Evolutionary conservation across 2,113 vertebrate species (phyloP), one percentile per base, ranked within the genome.

Genomic region (Calidris pygmaea): DNA sequence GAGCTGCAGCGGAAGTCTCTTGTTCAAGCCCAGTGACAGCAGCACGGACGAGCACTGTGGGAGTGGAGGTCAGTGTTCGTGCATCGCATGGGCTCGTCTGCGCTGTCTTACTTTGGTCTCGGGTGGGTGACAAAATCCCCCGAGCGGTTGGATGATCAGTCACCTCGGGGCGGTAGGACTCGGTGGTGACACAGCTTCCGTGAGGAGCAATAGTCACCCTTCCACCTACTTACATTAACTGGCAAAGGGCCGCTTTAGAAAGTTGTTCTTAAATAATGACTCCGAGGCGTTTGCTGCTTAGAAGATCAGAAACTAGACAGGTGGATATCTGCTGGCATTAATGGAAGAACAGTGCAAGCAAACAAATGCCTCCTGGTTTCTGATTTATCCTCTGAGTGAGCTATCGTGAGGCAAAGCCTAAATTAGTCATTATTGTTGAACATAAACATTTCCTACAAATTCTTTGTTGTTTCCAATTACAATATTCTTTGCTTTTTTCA

Each of bases 121-220:
- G 1, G 3, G 0, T 45, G 18, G 1, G 1, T 11, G 59, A 59
- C 35, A 60, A 65, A 81, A 47, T 11, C 27, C 47, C 41, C 18
- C 4, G 2, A 75, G 56, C 3, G 3, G 12, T 3, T 65, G 4
- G 2, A n/a, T 43, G 35, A 63, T 55, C 37, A 6, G 20, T 37
- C 73, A 62, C 55, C 52, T 71, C 29, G 18, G n/a, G 50, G 32
- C 18, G 12, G 59, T 9, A 30, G 63, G 59, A 65, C 63, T 52
- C 23, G 12, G 34, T 76, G 50, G 50, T 75, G 67, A 47, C 43
- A 75, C 20, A 59, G 76, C n/a, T 88, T 77, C 41, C 5, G 1
- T 2, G 2, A 70, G 66, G 47, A 76, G 48, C 56, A 70, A n/a
- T 24, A 60, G 48, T 52, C 66, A 20, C 53, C 3, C 0, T 90